These are phyloP conservation scores for Amazona guildingii DNA, from an alignment of 2,113 vertebrate species.

Conservation along the genomic window DNA sequence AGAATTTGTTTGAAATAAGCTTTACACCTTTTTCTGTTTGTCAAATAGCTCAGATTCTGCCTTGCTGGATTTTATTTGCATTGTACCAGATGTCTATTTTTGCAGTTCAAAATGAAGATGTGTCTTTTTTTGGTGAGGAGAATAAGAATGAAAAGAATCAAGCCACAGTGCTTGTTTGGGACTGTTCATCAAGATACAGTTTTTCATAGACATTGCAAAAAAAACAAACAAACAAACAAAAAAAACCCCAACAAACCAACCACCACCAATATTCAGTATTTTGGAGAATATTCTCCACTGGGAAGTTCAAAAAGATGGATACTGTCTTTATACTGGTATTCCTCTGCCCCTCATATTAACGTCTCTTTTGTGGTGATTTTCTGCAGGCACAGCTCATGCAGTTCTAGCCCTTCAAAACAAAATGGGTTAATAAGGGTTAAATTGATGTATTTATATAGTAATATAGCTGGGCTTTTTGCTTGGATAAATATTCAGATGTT, in stretches of 20 bases:
- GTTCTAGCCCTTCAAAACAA: not conserved
- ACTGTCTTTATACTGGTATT: not conserved
- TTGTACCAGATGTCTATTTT: not conserved
- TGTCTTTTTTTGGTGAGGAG: not conserved
- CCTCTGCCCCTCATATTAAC: not conserved
- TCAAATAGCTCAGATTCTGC: not conserved
- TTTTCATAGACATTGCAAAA: not conserved
- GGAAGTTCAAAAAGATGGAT: not conserved
- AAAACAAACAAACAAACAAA: too few species aligned
- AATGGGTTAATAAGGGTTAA: not conserved
- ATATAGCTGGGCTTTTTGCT: not conserved
- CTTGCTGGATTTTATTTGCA: not conserved
- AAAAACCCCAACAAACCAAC: too few species aligned
- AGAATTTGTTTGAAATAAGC: not conserved
- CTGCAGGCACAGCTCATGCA: not conserved
- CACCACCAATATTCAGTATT: not conserved
- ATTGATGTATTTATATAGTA: not conserved
- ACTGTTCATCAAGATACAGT: not conserved
- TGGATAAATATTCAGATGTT: not conserved
- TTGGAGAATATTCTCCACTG: not conserved
- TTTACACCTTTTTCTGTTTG: not conserved
- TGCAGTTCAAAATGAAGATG: constrained; percentile 19
- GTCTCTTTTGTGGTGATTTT: not conserved
- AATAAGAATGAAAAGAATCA: not conserved
- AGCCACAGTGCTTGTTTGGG: not conserved